Base-by-base conservation (phyloP, 2,113 vertebrate genomes). In the Indri indri region DNA sequence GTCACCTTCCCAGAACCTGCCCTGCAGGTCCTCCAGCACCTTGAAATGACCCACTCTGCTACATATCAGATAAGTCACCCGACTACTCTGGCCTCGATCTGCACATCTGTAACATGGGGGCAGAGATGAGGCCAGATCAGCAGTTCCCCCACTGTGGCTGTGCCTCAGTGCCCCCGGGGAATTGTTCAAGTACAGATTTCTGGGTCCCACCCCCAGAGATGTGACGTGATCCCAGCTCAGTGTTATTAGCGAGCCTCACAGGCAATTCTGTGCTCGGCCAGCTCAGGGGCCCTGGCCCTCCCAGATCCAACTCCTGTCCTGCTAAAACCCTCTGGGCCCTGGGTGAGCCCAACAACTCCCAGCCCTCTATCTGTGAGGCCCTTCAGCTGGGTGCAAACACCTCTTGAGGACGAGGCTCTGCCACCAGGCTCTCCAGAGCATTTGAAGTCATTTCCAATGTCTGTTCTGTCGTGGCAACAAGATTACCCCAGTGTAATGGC, bases 201-300 rank as follows among this genome's bases (percentile, higher is more conserved):
- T 32, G 23, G 73, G 50, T 16, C 59, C 23, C 54, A 42, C 22
- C 30, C 17, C 14, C 20, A 27, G n/a, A 86, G 52, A 50, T 57
- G 68, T 8, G 37, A 82, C 13, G 2, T 73, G 50, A 45, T 13
- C 30, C 66, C 40, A 37, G 22, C n/a, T 74, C 47, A 37, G 20
- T 34, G 22, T 5, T 27, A n/a, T 23, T 16, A 74, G 30, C 8
- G 5, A 0, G 11, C 1, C n/a, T 6, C 34, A 32, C 6, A 13
- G 52, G 50, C 42, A 34, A 17, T 22, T 65, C 47, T 11, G 11
- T 37, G 54, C 16, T 57, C 32, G 6, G 40, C 42, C 65, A 52
- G 4, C 30, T 81, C 65, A 47, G 87, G 18, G 81, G 61, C 2
- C 68, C 66, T 3, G 22, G 42, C 23, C 61, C 32, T n/a, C 76